Conservation (phyloP, 2,113 vertebrate genomes). For the Scopus umbretta region DNA sequence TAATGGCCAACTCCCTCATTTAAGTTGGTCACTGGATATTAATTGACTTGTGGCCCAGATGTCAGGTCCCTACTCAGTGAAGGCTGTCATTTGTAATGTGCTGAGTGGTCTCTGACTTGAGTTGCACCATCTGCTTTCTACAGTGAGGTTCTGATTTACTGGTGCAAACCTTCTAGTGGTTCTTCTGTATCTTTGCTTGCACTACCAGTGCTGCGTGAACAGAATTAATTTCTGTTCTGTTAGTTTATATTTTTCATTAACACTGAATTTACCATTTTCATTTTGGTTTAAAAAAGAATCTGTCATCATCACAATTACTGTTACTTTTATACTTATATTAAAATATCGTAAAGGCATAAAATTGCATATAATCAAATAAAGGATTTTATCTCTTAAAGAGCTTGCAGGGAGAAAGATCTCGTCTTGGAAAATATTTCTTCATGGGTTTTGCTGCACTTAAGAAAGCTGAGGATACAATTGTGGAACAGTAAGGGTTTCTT, state of each 20-base stretch:
- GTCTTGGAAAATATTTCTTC: neutral
- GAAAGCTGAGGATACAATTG: neutral
- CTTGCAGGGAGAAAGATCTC: neutral
- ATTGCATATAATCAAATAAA: slow-evolving; percentile 6
- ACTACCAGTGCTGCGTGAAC: neutral
- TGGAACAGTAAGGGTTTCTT: neutral
- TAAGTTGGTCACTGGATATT: neutral
- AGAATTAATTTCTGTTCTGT: neutral
- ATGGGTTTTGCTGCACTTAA: neutral
- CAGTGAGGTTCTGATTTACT: neutral
- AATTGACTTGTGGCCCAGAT: neutral
- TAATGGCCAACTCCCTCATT: neutral
- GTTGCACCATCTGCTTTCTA: neutral
- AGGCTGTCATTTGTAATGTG: neutral
- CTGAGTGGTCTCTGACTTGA: neutral
- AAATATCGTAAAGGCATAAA: neutral
- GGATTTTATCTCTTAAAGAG: slow-evolving; percentile 9
- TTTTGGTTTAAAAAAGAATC: neutral
- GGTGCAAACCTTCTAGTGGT: neutral
- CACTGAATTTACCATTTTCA: slow-evolving; percentile 28
- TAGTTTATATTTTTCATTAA: slow-evolving; percentile 49
- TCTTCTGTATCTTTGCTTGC: neutral
- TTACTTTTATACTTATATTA: slow-evolving; percentile 22
- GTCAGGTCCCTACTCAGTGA: neutral
- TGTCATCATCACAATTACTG: neutral